These are phyloP conservation scores for Bubo bubo DNA, from an alignment of 2,113 vertebrate species.

Conservation along the genomic window DNA sequence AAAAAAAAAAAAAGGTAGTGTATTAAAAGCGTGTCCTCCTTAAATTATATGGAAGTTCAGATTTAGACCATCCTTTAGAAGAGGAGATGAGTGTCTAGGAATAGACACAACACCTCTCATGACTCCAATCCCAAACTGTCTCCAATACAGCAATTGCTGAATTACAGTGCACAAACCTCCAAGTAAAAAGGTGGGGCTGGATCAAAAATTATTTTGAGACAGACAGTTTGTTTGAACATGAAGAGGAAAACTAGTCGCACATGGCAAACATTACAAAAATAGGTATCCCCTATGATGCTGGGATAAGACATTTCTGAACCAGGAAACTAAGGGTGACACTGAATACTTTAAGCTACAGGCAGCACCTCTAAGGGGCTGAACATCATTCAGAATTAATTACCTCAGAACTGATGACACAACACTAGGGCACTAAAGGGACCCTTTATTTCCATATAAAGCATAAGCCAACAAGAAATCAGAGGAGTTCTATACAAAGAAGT, in stretches of 20 bases:
- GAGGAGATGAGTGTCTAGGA: not conserved
- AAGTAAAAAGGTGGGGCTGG: not conserved
- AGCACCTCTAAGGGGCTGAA: not conserved
- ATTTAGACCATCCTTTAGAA: not conserved
- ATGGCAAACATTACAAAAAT: not conserved
- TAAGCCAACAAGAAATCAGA: not conserved
- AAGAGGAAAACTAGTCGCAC: not conserved
- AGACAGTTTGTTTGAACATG: not conserved
- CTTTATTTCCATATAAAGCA: not conserved
- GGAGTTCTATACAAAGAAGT: not conserved
- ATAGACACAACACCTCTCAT: not conserved
- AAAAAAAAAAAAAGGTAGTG: not conserved
- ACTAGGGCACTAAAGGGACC: not conserved
- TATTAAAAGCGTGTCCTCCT: not conserved
- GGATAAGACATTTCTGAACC: not conserved
- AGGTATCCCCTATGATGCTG: not conserved
- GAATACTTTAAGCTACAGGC: not conserved
- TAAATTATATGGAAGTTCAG: not conserved
- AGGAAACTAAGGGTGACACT: not conserved
- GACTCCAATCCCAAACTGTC: not conserved
- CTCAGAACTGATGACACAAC: not conserved
- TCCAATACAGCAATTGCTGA: slow-evolving; percentile 20
- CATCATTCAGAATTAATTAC: not conserved
- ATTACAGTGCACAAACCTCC: slow-evolving; percentile 26
- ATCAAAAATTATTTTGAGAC: not conserved